Evolutionary conservation across 2,113 vertebrate genomes (phyloP).

Genomic region (Pterophyllum scalare): DNA sequence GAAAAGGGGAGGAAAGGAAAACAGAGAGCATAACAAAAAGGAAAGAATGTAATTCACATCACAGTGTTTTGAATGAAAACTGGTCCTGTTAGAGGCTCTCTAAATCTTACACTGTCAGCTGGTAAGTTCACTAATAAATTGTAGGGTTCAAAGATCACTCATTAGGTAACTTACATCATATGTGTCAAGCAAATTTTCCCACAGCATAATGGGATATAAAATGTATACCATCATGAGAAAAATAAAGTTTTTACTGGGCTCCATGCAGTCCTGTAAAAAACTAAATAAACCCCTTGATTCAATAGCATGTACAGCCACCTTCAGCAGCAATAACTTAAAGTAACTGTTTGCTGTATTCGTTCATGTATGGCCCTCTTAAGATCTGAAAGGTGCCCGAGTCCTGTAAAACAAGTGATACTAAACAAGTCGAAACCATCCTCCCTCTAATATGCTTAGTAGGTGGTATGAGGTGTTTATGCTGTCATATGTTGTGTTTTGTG

Average conservation of each 20-base stretch:
- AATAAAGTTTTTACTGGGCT: background rate
- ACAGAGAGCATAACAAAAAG: background rate
- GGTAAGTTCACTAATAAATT: constrained; percentile 2
- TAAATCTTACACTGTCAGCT: constrained; percentile 22
- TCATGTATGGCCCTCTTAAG: background rate
- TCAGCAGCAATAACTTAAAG: background rate
- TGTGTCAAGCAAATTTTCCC: background rate
- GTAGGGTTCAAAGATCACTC: constrained; percentile 25
- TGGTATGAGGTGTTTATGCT: too few relatives aligned
- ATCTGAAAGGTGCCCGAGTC: rapidly evolving
- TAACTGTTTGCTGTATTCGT: background rate
- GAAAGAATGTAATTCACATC: background rate
- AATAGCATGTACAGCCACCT: background rate
- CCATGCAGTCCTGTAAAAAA: background rate
- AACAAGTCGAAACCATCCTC: rapidly evolving
- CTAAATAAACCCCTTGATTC: background rate
- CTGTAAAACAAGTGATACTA: background rate
- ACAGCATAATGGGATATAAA: background rate
- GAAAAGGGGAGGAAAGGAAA: background rate
- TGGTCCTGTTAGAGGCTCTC: background rate
- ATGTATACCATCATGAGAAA: background rate
- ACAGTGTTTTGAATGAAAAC: constrained; percentile 1
- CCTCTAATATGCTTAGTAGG: background rate
- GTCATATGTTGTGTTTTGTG: too few relatives aligned
- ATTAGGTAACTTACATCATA: background rate